These are phyloP conservation scores for Sapajus apella DNA, from an alignment of 2,113 vertebrate species.

Conservation along the genomic window DNA sequence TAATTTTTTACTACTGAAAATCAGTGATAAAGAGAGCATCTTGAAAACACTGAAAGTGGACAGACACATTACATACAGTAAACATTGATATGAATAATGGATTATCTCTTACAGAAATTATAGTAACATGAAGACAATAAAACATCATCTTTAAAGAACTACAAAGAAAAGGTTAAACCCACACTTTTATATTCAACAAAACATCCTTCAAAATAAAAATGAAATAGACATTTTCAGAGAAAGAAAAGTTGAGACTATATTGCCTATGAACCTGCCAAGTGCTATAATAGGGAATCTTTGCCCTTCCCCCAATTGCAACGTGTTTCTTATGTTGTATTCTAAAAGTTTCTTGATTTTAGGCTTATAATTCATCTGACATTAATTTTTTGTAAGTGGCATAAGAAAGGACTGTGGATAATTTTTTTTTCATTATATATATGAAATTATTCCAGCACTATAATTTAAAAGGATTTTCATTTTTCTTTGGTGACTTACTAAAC, in stretches of 20 bases:
- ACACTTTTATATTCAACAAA: neutral
- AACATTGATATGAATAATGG: neutral
- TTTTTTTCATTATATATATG: neutral
- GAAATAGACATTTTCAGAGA: neutral
- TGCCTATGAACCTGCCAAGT: neutral
- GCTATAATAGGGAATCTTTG: neutral
- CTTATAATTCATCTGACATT: neutral
- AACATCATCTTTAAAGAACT: neutral
- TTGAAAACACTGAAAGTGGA: neutral
- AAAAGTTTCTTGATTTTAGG: neutral
- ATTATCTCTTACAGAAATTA: neutral
- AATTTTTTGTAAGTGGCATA: neutral
- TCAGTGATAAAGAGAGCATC: neutral
- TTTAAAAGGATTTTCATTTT: neutral
- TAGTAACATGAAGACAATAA: neutral
- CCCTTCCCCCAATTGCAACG: neutral
- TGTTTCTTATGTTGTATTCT: neutral
- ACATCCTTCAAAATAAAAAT: neutral
- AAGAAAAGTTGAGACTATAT: neutral
- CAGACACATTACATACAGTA: neutral
- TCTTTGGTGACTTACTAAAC: neutral
- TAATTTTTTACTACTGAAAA: neutral
- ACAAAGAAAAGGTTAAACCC: neutral
- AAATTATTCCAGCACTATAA: neutral
- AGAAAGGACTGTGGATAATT: neutral